Evolutionary conservation across 2,888 invertebrate species (phyloP).

Genomic region (Diarsia rubi): DNA sequence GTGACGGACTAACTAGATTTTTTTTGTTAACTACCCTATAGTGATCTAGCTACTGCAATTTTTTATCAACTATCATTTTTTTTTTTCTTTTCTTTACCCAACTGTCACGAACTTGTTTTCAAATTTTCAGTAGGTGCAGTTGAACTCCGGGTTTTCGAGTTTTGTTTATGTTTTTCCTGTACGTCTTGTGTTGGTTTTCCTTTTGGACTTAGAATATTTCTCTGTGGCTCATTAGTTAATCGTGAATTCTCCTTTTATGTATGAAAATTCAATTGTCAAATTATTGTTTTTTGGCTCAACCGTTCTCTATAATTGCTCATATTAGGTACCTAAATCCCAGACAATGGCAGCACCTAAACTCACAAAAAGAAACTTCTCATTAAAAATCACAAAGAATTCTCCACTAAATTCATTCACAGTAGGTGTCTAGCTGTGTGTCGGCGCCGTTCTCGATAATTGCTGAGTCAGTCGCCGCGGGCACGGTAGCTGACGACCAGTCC

Average conservation of each 20-base stretch:
- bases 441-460: constrained; percentile 64
- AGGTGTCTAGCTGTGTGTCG: constrained; percentile 54
- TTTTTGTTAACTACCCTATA: too few relatives aligned
- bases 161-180: neutral
- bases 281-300: neutral
- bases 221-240: neutral
- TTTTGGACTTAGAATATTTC: neutral
- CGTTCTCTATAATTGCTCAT: constrained; percentile 19
- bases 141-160: neutral
- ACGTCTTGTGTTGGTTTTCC: neutral
- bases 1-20: too few relatives aligned
- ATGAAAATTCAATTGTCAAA: neutral
- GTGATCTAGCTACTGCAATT: neutral
- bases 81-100: neutral
- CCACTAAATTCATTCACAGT: constrained; percentile 48
- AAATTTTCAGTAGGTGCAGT: neutral
- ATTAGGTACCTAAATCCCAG: neutral
- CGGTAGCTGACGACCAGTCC: constrained; percentile 23
- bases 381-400: constrained; percentile 49
- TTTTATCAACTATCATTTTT: neutral
- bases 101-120: neutral
- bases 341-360: constrained; percentile 29
- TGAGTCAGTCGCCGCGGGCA: constrained; percentile 63
- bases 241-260: neutral
- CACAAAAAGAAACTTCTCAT: constrained; percentile 48